Conservation (phyloP, 2,113 vertebrate genomes). For the cat (Felis catus) region DNA sequence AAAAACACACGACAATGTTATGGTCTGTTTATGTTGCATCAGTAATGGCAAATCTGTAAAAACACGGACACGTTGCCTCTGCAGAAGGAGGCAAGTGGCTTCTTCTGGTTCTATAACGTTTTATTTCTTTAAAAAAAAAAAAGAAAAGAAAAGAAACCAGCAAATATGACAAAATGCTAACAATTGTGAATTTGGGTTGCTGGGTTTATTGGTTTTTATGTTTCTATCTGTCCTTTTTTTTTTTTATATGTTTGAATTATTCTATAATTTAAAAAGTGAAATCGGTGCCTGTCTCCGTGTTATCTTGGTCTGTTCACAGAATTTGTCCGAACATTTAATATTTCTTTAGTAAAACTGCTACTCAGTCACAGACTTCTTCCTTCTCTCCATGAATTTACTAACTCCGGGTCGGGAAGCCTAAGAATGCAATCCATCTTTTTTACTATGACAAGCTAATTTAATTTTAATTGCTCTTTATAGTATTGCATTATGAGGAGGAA, state of each 20-base stretch:
- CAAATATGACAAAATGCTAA: not conserved
- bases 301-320: not conserved
- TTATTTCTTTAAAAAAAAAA: not conserved
- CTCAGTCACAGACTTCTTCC: not conserved
- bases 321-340: not conserved
- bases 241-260: not conserved
- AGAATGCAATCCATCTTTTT: constrained; percentile 58
- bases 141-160: not conserved
- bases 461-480: constrained; percentile 71
- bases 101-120: not conserved
- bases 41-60: not conserved
- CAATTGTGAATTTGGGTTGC: not conserved
- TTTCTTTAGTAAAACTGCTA: not conserved
- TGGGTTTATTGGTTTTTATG: not conserved
- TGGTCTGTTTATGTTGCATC: not conserved
- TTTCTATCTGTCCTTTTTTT: not conserved
- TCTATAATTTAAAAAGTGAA: not conserved
- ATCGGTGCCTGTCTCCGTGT: not conserved
- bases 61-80: not conserved
- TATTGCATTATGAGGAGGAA: constrained; percentile 59
- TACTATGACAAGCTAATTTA: constrained; percentile 77
- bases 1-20: not conserved
- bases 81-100: not conserved
- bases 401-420: not conserved
- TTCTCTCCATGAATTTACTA: not conserved